Conservation (phyloP, 2,797 vertebrate genomes). For the Tapirus indicus region DNA sequence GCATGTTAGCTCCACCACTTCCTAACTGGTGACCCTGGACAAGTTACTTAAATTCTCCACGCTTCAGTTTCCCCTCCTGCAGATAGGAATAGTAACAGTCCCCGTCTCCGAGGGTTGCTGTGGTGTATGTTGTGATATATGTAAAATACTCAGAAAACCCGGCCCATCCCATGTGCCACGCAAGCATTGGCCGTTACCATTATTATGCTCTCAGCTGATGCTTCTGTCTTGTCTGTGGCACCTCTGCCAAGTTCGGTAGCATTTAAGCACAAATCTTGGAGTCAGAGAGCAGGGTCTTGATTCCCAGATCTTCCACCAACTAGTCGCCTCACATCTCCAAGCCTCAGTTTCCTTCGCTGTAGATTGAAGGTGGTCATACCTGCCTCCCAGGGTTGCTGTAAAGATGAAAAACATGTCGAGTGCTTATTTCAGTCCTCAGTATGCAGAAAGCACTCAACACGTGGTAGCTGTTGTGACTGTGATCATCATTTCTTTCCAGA, state of each 20-base stretch:
- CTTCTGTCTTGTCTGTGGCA: background rate
- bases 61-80: background rate
- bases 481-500: background rate
- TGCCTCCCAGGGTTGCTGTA: background rate
- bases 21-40: background rate
- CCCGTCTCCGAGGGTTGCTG: background rate
- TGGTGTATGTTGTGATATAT: background rate
- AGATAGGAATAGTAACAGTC: background rate
- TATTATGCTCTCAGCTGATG: background rate
- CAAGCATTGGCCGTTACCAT: background rate
- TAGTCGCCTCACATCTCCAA: background rate
- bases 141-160: background rate
- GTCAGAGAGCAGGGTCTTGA: background rate
- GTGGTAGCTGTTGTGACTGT: background rate
- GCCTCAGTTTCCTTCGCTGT: background rate
- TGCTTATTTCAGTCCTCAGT: background rate
- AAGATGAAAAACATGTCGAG: background rate
- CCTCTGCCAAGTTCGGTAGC: background rate
- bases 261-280: background rate
- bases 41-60: background rate
- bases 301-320: background rate
- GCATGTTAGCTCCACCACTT: background rate
- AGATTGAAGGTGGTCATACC: background rate
- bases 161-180: fast-evolving
- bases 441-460: background rate